Evolutionary conservation across 2,113 vertebrate genomes (phyloP).

Genomic region (Tricholaema leucomelas): DNA sequence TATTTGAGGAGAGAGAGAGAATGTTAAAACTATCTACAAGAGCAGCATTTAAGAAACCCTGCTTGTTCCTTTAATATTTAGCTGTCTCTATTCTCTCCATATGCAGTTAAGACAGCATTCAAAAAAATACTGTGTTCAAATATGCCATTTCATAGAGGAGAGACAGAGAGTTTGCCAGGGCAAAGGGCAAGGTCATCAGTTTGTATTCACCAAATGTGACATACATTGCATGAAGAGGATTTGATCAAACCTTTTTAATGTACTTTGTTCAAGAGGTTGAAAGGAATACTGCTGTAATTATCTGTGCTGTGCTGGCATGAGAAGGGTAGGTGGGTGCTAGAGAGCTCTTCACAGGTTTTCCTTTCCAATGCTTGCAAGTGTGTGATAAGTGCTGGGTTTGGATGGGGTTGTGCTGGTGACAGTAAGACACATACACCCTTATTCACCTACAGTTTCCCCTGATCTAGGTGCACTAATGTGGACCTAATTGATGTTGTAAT

Average conservation of each 20-base stretch:
- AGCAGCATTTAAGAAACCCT: constrained; percentile 7
- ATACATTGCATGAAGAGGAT: constrained; percentile 35
- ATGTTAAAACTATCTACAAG: not conserved
- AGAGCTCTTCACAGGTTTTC: constrained; percentile 1
- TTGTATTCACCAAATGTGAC: constrained; percentile 46
- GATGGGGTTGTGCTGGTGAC: not conserved
- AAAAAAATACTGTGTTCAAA: not conserved
- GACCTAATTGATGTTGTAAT: not conserved
- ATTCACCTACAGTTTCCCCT: not conserved
- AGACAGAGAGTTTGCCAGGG: constrained; percentile 41
- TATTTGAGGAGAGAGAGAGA: constrained; percentile 1
- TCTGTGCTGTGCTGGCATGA: not conserved
- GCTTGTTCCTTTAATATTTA: constrained; percentile 36
- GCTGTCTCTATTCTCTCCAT: not conserved
- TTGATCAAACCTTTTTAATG: constrained; percentile 47
- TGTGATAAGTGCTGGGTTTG: not conserved
- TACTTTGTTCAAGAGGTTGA: constrained; percentile 41
- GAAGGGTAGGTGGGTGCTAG: not conserved
- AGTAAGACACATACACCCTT: not conserved
- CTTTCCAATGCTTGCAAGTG: not conserved
- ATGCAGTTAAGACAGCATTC: not conserved
- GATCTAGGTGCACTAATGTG: not conserved
- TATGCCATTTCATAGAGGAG: not conserved
- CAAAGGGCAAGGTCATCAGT: constrained; percentile 46
- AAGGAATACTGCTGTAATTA: constrained; percentile 5